Base-by-base conservation (phyloP, 2,888 invertebrate genomes). In the Megastigmus dorsalis region DNA sequence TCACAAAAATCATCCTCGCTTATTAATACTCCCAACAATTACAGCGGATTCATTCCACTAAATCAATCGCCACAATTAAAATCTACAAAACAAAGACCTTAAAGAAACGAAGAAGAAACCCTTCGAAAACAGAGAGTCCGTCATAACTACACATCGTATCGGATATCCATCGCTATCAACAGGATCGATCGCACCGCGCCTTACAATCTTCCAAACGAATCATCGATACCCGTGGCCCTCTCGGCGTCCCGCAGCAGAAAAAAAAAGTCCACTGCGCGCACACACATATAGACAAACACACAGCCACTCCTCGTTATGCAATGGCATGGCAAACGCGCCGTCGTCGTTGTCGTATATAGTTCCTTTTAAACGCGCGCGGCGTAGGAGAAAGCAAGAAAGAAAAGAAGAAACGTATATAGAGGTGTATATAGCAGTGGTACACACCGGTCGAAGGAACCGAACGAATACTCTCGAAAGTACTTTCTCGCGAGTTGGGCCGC, bases 271-370 rank as follows among this genome's bases (percentile, higher is more conserved):
- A 75, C 80, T n/a, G n/a, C n/a, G n/a, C n/a, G n/a, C n/a, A n/a
- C n/a, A n/a, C n/a, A n/a, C n/a, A n/a, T n/a, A n/a, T n/a, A n/a
- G 81, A 83, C 80, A 81, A 79, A 81, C 78, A 78, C 77, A 78
- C 69, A 80, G 79, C 80, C 83, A 81, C 83, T 82, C 81, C 82
- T 83, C 80, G 82, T 85, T 86, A 83, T 79, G 82, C 82, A 86
- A 86, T 77, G 74, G 84, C n/a, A n/a, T n/a, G n/a, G 55, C 45
- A 48, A 36, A 26, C 50, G 20, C 41, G 65, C 26, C 38, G 38
- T 30, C 36, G 36, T 20, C 57, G 13, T 20, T 38, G 23, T n/a
- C n/a, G n/a, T n/a, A n/a, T n/a, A n/a, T n/a, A n/a, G n/a, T n/a
- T n/a, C n/a, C n/a, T n/a, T n/a, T n/a, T n/a, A n/a, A n/a, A n/a